Evolutionary conservation across 1,140 invertebrate genomes (phyloP).

Genomic region (Samia ricini): DNA sequence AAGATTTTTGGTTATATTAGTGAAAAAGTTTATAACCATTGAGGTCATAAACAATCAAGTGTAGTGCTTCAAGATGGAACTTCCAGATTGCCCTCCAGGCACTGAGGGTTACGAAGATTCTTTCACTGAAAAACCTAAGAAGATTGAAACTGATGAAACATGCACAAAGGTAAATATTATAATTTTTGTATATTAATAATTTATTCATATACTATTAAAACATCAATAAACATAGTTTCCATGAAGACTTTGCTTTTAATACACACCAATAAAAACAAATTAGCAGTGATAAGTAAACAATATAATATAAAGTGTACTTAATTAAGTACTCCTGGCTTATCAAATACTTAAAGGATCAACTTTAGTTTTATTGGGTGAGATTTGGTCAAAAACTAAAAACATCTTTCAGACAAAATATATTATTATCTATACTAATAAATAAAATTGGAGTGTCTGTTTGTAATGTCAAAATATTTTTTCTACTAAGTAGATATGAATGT

Average conservation of each 20-base stretch:
- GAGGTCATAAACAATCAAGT: slow-evolving; percentile 64
- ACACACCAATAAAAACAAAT: not conserved
- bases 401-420: too few relatives aligned
- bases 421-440: too few relatives aligned
- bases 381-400: too few relatives aligned
- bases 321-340: too few relatives aligned
- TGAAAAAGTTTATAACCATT: slow-evolving; percentile 61
- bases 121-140: slow-evolving; percentile 59
- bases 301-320: too few relatives aligned
- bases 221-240: slow-evolving; percentile 18
- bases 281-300: not conserved
- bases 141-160: slow-evolving; percentile 38
- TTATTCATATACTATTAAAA: slow-evolving; percentile 13
- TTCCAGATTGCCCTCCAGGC: slow-evolving; percentile 68
- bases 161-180: slow-evolving; percentile 70
- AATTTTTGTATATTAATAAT: slow-evolving; percentile 22
- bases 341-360: too few relatives aligned
- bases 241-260: not conserved
- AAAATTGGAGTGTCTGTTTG: too few relatives aligned
- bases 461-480: too few relatives aligned
- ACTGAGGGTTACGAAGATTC: slow-evolving; percentile 68
- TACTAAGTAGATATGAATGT: too few relatives aligned
- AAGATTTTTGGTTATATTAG: slow-evolving; percentile 22
- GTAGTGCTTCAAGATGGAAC: slow-evolving; percentile 70
- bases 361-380: too few relatives aligned